Conservation (phyloP, 2,888 invertebrate genomes). For the Phortica magna region DNA sequence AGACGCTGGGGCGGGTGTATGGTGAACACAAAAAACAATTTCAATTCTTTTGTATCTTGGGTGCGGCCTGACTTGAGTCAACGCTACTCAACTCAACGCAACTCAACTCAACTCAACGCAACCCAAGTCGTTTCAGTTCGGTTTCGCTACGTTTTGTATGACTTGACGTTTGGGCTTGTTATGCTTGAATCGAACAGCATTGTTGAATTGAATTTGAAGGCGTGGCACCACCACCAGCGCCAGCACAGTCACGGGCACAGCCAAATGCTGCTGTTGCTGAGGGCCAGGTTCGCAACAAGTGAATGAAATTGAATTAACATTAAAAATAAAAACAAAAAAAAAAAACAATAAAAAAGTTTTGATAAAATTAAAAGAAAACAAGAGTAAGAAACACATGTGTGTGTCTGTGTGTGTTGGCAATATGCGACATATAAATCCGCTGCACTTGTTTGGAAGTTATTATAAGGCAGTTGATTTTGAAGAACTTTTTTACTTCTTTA, state of each 20-base stretch:
- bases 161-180: conserved; percentile 38
- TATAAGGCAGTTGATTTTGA: no score
- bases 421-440: no score
- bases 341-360: background rate
- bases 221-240: background rate
- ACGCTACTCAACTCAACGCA: background rate
- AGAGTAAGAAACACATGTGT: background rate
- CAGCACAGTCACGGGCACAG: background rate
- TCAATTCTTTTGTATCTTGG: conserved; percentile 3
- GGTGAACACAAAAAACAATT: background rate
- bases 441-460: no score
- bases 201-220: background rate
- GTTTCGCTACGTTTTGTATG: conserved; percentile 26
- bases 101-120: conserved; percentile 4
- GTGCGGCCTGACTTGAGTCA: conserved; percentile 16
- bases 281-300: conserved; percentile 14
- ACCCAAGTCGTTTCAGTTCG: conserved; percentile 16
- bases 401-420: no score
- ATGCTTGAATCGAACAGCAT: conserved; percentile 15
- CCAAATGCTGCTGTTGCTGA: conserved; percentile 10
- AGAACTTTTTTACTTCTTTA: no score
- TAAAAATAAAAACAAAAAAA: conserved; percentile 10
- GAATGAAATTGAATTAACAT: conserved; percentile 22
- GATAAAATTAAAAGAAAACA: background rate
- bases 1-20: background rate